phyloP scores from a whole-genome alignment of 1,140 invertebrate genomes.

The Diachasma alloeum region DNA sequence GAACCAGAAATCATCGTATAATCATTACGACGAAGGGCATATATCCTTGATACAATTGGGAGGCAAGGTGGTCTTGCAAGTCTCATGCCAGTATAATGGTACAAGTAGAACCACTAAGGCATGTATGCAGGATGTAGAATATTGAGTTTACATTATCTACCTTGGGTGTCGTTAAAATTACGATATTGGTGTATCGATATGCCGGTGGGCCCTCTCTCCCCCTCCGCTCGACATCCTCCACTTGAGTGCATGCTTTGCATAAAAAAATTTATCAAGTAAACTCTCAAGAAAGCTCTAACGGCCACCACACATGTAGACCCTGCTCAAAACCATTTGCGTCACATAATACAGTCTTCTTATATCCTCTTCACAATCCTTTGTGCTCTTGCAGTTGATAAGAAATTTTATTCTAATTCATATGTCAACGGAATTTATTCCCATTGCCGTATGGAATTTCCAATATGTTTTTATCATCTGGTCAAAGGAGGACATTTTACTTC shows the following conservation, averaged over 20 bases:
- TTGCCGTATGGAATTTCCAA: not conserved
- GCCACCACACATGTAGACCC: not conserved
- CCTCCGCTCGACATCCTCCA: not conserved
- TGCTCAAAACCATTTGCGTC: not conserved
- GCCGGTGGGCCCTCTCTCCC: not conserved
- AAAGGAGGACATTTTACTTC: not conserved
- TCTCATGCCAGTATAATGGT: constrained; percentile 11
- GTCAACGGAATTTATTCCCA: not conserved
- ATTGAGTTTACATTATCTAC: constrained; percentile 38
- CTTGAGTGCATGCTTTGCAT: constrained; percentile 13
- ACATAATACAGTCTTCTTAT: not conserved
- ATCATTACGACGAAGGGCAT: constrained; percentile 24
- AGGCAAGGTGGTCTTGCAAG: constrained; percentile 16
- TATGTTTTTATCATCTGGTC: not conserved
- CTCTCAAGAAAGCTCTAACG: not conserved
- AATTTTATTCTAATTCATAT: not conserved
- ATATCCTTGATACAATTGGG: not conserved
- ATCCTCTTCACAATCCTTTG: not conserved
- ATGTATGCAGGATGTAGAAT: constrained; percentile 29
- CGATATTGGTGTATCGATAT: constrained; percentile 36
- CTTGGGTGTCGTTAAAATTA: constrained; percentile 36
- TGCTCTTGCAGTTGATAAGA: not conserved
- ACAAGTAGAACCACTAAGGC: constrained; percentile 16
- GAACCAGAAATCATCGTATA: constrained; percentile 29
- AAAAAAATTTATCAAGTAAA: constrained; percentile 19